Conservation (phyloP, 1,140 invertebrate species). For the Choristoneura fumiferana region DNA sequence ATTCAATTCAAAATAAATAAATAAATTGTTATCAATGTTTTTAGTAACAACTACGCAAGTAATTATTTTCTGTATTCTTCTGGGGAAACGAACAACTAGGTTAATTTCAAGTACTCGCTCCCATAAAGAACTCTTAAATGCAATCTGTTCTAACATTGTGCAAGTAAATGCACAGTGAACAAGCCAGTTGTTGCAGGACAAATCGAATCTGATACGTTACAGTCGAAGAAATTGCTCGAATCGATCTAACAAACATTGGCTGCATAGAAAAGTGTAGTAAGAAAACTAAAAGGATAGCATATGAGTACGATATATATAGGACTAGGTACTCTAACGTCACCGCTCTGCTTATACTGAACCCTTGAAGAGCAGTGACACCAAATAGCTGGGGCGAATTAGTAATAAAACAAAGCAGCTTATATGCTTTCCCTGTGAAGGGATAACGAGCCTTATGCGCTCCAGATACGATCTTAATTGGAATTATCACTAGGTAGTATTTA, state of each 20-base stretch:
- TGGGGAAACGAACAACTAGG: no score
- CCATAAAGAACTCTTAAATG: not conserved
- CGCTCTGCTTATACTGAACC: constrained; percentile 51
- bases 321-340: constrained; percentile 36
- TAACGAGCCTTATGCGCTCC: constrained; percentile 50
- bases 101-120: no score
- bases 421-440: constrained; percentile 30
- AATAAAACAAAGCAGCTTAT: constrained; percentile 65
- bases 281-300: not conserved
- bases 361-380: constrained; percentile 69
- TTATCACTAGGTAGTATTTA: constrained; percentile 46
- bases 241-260: not conserved
- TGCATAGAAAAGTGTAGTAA: constrained; percentile 1
- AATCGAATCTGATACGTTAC: constrained; percentile 11
- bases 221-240: not conserved
- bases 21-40: no score
- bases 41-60: no score
- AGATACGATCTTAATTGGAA: constrained; percentile 62
- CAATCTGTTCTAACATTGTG: constrained; percentile 3
- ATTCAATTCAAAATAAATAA: no score
- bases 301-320: not conserved
- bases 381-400: constrained; percentile 70
- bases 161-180: constrained; percentile 3
- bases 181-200: constrained; percentile 4
- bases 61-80: no score